Conservation (phyloP, 2,113 vertebrate genomes). For the Nicator chloris region DNA sequence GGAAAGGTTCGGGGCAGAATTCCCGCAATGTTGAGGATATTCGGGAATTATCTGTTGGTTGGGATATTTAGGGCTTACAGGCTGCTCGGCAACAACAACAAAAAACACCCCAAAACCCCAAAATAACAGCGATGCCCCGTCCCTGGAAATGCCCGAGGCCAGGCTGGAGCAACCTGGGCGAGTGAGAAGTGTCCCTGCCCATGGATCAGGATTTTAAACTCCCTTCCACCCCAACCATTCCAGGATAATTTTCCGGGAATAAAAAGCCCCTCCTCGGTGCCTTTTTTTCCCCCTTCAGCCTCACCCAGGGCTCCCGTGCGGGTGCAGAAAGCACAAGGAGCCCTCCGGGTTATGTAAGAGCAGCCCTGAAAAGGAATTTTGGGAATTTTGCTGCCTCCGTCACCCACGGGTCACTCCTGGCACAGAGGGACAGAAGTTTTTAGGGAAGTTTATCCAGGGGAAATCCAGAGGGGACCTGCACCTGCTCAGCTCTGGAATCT, state of each 20-base stretch:
- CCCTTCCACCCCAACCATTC: neutral
- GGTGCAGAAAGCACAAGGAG: neutral
- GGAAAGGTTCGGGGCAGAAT: neutral
- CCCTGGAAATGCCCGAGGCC: neutral
- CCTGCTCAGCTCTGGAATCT: neutral
- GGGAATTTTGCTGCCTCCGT: neutral
- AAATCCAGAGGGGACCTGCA: neutral
- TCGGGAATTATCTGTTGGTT: neutral
- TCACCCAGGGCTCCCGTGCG: neutral
- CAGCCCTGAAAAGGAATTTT: neutral
- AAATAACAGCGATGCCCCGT: neutral
- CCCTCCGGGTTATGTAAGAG: neutral
- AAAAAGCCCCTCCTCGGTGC: neutral
- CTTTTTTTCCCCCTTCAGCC: neutral
- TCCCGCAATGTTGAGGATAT: neutral
- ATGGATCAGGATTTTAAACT: rapidly evolving
- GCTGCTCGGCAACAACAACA: no score
- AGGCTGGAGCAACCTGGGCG: neutral
- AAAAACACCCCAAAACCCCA: neutral
- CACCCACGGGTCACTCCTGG: neutral
- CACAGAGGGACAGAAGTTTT: neutral
- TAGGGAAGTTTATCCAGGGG: neutral
- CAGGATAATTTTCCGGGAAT: neutral
- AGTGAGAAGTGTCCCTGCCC: neutral
- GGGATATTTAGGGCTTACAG: neutral